phyloP scores from a whole-genome alignment of 2,113 vertebrate species.

The Rhagologus leucostigma region DNA sequence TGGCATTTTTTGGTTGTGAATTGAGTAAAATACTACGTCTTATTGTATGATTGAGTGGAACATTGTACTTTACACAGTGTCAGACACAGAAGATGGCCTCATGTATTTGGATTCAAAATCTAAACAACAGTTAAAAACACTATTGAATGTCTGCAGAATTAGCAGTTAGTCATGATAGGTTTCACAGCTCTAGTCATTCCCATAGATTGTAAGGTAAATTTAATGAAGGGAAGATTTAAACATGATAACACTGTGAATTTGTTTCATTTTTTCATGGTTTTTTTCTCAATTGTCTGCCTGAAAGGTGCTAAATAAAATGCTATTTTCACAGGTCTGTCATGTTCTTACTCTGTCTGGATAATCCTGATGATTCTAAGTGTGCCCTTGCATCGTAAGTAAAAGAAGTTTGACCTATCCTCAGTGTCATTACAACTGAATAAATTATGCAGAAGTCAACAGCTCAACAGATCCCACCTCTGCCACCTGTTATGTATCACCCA shows the following conservation, averaged over 20 bases:
- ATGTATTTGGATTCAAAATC: background rate
- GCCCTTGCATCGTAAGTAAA: conserved; percentile 65
- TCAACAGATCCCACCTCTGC: background rate
- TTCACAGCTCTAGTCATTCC: background rate
- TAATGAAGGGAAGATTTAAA: background rate
- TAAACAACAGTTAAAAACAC: background rate
- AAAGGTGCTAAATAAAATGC: background rate
- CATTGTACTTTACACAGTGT: background rate
- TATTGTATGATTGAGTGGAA: background rate
- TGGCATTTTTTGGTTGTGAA: background rate
- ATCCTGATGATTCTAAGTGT: conserved; percentile 62
- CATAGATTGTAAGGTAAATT: background rate
- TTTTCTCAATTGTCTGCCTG: background rate
- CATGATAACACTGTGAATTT: background rate
- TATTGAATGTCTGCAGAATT: background rate
- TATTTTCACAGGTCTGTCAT: conserved; percentile 66
- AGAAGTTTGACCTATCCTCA: background rate
- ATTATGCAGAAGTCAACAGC: background rate
- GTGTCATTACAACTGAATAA: background rate
- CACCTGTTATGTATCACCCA: background rate
- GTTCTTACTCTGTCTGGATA: conserved; percentile 70
- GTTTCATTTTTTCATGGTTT: background rate
- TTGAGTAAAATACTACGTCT: background rate
- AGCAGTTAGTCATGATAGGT: background rate
- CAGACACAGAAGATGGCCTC: background rate